Evolutionary conservation across 2,888 invertebrate species (phyloP).

Genomic region (Stenodema calcarata): DNA sequence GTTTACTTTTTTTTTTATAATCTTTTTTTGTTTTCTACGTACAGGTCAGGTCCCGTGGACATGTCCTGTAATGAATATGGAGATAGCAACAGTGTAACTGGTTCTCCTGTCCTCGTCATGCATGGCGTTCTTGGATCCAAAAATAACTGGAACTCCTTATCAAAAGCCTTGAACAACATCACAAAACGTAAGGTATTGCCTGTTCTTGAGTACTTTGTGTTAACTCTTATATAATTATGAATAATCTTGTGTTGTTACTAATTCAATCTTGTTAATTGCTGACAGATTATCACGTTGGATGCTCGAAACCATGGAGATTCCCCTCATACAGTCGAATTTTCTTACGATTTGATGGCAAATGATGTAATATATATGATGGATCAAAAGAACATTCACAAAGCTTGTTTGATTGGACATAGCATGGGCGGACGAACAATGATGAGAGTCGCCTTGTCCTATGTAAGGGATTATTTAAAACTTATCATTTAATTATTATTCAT

Average conservation of each 20-base stretch:
- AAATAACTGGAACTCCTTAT: slow-evolving; percentile 83
- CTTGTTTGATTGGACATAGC: slow-evolving; percentile 84
- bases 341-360: slow-evolving; percentile 79
- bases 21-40: background rate
- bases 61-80: slow-evolving; percentile 45
- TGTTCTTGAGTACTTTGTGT: background rate
- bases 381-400: slow-evolving; percentile 70
- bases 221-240: background rate
- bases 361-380: slow-evolving; percentile 69
- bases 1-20: no score
- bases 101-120: slow-evolving; percentile 56
- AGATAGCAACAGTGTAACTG: background rate
- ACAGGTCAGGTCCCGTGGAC: slow-evolving; percentile 26
- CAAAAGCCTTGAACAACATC: slow-evolving; percentile 72
- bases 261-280: background rate
- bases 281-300: slow-evolving; percentile 79
- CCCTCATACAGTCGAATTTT: slow-evolving; percentile 76
- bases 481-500: no score
- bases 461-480: no score
- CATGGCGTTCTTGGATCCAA: slow-evolving; percentile 74
- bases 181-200: slow-evolving; percentile 62
- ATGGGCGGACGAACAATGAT: slow-evolving; percentile 95
- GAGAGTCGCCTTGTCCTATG: slow-evolving; percentile 78
- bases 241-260: background rate
- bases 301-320: slow-evolving; percentile 96